These are phyloP conservation scores for Amiota minor DNA, from an alignment of 2,888 invertebrate genomes.

Conservation along the genomic window DNA sequence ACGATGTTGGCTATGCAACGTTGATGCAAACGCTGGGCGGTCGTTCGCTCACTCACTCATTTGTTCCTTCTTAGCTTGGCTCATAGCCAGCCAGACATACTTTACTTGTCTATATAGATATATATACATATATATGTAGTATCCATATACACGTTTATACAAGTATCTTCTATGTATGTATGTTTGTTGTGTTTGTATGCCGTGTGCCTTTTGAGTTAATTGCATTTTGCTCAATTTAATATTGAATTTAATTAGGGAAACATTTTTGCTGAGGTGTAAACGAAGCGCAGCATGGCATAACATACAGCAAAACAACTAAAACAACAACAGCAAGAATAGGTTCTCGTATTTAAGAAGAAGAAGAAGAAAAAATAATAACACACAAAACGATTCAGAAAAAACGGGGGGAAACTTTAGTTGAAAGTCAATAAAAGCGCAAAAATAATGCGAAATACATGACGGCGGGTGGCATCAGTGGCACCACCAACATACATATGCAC, in stretches of 20 bases:
- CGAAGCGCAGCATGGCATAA: constrained; percentile 34
- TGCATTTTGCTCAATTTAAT: constrained; percentile 69
- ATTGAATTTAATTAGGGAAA: constrained; percentile 68
- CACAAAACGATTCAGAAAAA: no score
- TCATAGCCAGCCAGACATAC: constrained; percentile 15
- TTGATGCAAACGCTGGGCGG: background rate
- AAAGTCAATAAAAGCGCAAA: constrained; percentile 23
- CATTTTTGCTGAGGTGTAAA: constrained; percentile 53
- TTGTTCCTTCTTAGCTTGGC: constrained; percentile 4
- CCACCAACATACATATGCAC: constrained; percentile 20
- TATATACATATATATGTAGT: background rate
- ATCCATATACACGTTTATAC: background rate
- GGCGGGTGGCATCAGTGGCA: background rate
- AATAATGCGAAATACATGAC: constrained; percentile 9
- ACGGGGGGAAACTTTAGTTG: background rate
- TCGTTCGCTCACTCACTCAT: background rate
- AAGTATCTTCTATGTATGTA: background rate
- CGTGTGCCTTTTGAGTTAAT: constrained; percentile 63
- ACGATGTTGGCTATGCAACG: no score
- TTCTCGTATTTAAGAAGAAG: background rate
- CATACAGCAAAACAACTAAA: constrained; percentile 10
- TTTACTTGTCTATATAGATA: constrained; percentile 27
- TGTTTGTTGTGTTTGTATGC: constrained; percentile 37
- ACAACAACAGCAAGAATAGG: background rate
- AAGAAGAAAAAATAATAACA: background rate